phyloP scores from a whole-genome alignment of 2,797 vertebrate genomes.

The Parauchenoglanis punctatus region DNA sequence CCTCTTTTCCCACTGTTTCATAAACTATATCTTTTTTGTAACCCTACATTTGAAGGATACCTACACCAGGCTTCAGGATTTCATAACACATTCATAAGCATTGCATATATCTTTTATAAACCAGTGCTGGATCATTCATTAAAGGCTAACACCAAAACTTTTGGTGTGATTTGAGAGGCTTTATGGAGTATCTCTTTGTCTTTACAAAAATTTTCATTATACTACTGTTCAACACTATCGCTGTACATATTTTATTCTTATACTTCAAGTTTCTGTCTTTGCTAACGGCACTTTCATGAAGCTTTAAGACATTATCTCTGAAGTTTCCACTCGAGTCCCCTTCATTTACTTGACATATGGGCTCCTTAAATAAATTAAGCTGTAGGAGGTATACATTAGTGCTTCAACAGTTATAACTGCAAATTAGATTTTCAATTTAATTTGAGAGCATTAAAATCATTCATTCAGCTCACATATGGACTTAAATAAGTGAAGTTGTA shows the following conservation, averaged over 20 bases:
- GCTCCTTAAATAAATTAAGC: conserved; percentile 25
- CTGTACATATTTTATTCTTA: neutral
- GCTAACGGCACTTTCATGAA: neutral
- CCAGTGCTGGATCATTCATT: neutral
- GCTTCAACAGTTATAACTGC: conserved; percentile 30
- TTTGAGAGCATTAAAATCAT: conserved; percentile 17
- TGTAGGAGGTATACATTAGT: conserved; percentile 31
- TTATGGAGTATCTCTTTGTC: conserved; percentile 2
- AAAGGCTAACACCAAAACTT: neutral
- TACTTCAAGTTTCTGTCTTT: neutral
- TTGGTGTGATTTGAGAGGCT: neutral
- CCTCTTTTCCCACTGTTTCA: conserved; percentile 12
- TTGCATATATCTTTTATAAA: neutral
- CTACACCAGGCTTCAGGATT: neutral
- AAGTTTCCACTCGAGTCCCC: conserved; percentile 19
- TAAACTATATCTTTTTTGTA: neutral
- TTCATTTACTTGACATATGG: conserved; percentile 29
- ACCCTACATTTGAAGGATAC: neutral
- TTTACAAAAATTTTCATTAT: neutral
- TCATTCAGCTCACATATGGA: conserved; percentile 5
- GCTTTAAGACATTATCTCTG: conserved; percentile 21
- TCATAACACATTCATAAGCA: conserved; percentile 13
- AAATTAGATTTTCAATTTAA: conserved; percentile 17
- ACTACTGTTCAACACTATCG: neutral
- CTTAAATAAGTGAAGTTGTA: neutral